phyloP scores from a whole-genome alignment of 2,113 vertebrate species.

The Halcyon malimbica region DNA sequence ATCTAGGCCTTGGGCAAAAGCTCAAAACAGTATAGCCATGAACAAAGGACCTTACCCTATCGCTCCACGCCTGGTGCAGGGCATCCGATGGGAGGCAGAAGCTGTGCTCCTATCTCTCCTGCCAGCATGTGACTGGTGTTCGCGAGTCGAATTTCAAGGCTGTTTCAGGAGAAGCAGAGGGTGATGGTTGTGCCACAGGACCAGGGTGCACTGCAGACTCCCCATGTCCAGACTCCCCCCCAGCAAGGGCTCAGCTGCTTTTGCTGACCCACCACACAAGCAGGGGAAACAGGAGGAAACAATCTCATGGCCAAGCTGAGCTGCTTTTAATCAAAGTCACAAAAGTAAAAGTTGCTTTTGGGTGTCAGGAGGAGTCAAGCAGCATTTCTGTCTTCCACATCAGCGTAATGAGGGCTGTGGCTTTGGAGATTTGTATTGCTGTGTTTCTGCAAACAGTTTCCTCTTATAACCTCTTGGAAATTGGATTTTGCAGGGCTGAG shows the following conservation, averaged over 20 bases:
- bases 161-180: background rate
- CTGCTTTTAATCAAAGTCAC: conserved; percentile 24
- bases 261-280: background rate
- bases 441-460: conserved; percentile 61
- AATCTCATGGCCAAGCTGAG: background rate
- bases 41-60: background rate
- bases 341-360: conserved; percentile 22
- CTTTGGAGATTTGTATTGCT: conserved; percentile 53
- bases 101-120: background rate
- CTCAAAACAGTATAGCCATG: background rate
- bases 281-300: background rate
- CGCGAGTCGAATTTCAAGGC: background rate
- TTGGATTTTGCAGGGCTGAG: conserved; percentile 65
- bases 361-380: conserved; percentile 46
- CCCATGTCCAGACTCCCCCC: background rate
- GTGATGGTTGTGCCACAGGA: background rate
- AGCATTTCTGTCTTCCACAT: conserved; percentile 22
- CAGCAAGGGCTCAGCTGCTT: background rate
- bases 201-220: background rate
- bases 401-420: conserved; percentile 43
- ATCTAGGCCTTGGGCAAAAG: background rate
- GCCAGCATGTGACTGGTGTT: background rate
- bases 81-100: background rate
- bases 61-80: fast-evolving
- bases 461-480: conserved; percentile 59